Evolutionary conservation across 2,113 vertebrate genomes (phyloP), one percentile per base, ranked within the genome.

Genomic region (Theropithecus gelada): DNA sequence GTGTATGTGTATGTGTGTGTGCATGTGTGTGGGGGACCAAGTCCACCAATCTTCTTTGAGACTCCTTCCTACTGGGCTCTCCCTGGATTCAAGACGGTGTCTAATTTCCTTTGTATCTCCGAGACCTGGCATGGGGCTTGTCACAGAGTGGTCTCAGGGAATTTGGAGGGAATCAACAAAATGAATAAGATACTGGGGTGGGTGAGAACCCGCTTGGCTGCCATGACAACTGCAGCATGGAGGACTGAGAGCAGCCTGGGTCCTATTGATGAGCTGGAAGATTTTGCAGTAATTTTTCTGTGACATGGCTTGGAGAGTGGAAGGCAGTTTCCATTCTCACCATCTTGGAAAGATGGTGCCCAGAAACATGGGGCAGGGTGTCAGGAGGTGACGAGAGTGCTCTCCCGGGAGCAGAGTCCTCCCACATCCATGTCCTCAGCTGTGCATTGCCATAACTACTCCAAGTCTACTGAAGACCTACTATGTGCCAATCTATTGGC

Each of bases 311-410:
- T 32, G 20, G 72, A 61, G 13, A 83, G 86, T 1, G 1, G 57
- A 35, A 61, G 8, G 83, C 52, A 30, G 66, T 64, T 20, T 89
- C 75, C 61, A 32, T 57, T 87, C 75, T 93, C 59, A 12, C 40
- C 2, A 1, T 68, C 59, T 55, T 40, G 80, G 50, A 55, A 78
- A 72, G 81, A 57, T 14, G 52, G 73, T 59, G 30, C 32, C 8
- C 35, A 55, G 64, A 70, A 45, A 87, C 66, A 0, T 0, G 43
- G 25, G 22, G 40, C 10, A 0, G 16, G 43, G 9, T 2, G 0
- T 1, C 13, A 20, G 50, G 78, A n/a, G 68, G 79, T 8, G 13
- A 38, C 8, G 9, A 18, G 70, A 0, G 23, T 22, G 64, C 25
- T 2, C 30, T 16, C 38, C 79, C 5, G 10, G 16, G 30, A 4